phyloP scores from a whole-genome alignment of 2,888 invertebrate genomes.

The Eupithecia pulchellata region DNA sequence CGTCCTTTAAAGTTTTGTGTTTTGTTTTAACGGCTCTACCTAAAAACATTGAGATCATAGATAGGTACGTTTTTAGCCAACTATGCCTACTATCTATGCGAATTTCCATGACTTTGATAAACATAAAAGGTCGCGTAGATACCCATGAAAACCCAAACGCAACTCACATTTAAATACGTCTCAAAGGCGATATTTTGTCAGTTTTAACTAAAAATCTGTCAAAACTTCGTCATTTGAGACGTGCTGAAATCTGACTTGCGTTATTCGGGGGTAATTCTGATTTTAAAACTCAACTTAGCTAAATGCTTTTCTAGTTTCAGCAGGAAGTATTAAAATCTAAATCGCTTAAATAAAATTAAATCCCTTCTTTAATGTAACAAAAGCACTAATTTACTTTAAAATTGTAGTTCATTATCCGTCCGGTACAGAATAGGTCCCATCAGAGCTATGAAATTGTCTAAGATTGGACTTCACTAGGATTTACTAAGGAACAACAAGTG shows the following conservation, averaged over 20 bases:
- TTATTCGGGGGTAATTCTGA: too few species aligned
- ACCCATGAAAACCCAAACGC: too few species aligned
- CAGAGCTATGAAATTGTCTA: constrained; percentile 45
- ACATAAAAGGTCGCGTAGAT: too few species aligned
- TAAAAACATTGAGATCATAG: background rate
- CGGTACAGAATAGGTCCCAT: constrained; percentile 37
- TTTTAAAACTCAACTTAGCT: too few species aligned
- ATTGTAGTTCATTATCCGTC: constrained; percentile 37
- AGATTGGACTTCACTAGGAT: constrained; percentile 45
- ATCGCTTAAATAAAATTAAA: constrained; percentile 1
- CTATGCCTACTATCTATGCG: too few species aligned
- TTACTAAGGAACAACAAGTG: constrained; percentile 46
- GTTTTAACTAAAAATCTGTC: too few species aligned
- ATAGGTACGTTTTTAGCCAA: background rate
- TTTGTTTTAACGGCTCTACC: background rate
- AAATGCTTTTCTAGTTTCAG: background rate
- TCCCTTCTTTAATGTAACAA: background rate
- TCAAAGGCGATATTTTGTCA: too few species aligned
- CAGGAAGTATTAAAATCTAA: background rate
- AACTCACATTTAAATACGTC: too few species aligned
- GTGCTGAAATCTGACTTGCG: too few species aligned
- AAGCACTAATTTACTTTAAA: constrained; percentile 28
- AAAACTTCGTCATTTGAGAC: too few species aligned
- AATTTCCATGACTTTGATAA: too few species aligned
- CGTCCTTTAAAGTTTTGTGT: background rate